Base-by-base conservation (phyloP, 2,888 invertebrate genomes). In the Aphidoletes aphidimyza region DNA sequence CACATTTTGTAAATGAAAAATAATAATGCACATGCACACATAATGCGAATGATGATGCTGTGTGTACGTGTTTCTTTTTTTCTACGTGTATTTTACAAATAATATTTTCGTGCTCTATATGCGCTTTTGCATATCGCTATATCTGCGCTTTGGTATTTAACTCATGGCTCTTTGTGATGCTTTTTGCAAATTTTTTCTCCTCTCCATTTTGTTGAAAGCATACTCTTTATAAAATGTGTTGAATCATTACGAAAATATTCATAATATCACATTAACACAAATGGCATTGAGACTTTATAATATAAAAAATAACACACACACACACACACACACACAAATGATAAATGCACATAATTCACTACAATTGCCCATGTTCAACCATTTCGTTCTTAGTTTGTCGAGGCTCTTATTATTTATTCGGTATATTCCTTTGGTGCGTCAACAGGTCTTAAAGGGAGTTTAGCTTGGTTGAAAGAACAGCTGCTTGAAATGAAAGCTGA, bases 21-120 rank as follows among this genome's bases (percentile, higher is more conserved):
- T 69, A 54, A 54, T 54, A 69, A 69, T 69, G 69, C 30, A 14
- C 42, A n/a, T n/a, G 6, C 42, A 69, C 14, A 69, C 69, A 69
- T 69, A 69, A 30, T 69, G 69, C 17, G 69, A 69, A 69, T 69
- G 69, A 30, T 26, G 54, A 9, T 26, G 22, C 22, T 3, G 19
- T 22, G 54, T 9, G 34, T 42, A 14, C 30, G 6, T 17, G 30
- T 30, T 69, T 69, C 14, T 30, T 30, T 6, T 42, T 42, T 42
- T 9, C 42, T 14, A 14, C n/a, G n/a, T n/a, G n/a, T n/a, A n/a
- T n/a, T n/a, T n/a, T n/a, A n/a, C n/a, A n/a, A n/a, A n/a, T n/a
- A n/a, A n/a, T n/a, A n/a, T n/a, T 42, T 14, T 42, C 42, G 6
- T 42, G 6, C 6, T 42, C 42, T 14, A 14, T 42, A 42, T 42